phyloP scores from a whole-genome alignment of 2,888 invertebrate genomes.

The Limnephilus auricula region DNA sequence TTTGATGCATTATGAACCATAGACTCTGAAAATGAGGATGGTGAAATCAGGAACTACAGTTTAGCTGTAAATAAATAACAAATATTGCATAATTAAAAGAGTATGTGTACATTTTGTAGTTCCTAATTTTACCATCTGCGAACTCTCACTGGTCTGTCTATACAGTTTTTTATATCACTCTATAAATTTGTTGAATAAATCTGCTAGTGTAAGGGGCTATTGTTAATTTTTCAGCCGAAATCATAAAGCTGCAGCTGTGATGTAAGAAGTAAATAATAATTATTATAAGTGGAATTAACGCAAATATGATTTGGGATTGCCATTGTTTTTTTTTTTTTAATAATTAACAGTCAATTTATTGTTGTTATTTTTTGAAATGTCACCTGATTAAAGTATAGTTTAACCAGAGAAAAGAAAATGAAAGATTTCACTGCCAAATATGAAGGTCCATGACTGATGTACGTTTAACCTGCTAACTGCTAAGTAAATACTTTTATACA shows the following conservation, averaged over 20 bases:
- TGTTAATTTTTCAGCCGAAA: constrained; percentile 18
- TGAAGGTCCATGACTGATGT: neutral
- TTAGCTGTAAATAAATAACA: neutral
- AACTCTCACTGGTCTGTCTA: neutral
- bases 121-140: neutral
- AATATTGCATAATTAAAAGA: neutral
- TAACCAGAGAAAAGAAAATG: neutral
- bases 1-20: neutral
- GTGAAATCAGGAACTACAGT: neutral
- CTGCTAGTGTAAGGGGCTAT: neutral
- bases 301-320: constrained; percentile 5
- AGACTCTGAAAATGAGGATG: neutral
- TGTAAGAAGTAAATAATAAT: neutral
- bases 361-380: neutral
- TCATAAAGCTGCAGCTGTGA: constrained; percentile 19
- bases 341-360: neutral
- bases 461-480: neutral
- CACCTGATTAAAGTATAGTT: neutral
- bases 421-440: neutral
- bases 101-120: neutral
- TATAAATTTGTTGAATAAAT: neutral
- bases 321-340: neutral
- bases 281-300: neutral
- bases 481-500: neutral
- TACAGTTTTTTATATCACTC: neutral